A percentile compares a stretch with the other conserved stretches of the same genome.
These are phyloP conservation scores for Sicus ferrugineus DNA, from an alignment of 2,888 invertebrate species.

Conservation along the genomic window DNA sequence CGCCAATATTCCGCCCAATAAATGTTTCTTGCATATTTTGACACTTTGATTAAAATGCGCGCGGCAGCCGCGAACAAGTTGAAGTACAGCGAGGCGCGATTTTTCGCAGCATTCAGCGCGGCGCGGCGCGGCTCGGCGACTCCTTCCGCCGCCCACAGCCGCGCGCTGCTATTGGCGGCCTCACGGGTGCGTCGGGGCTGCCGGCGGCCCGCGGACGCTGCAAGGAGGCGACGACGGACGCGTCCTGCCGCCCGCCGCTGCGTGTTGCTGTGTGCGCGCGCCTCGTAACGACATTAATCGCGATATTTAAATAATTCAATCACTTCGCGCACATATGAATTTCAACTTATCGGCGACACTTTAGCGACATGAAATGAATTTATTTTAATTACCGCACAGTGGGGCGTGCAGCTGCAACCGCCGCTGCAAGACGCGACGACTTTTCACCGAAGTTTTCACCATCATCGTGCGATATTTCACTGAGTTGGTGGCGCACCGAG, in stretches of 20 bases:
- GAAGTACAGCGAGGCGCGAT: conserved; percentile 15
- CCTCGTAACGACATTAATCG: conserved; percentile 28
- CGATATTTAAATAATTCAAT: conserved; percentile 34
- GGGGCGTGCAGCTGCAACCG: not conserved
- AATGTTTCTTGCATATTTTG: conserved; percentile 54
- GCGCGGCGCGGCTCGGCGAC: not conserved
- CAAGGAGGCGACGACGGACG: not conserved
- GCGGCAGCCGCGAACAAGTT: conserved; percentile 9
- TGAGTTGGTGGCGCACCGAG: too few species aligned
- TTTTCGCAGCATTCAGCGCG: conserved; percentile 23
- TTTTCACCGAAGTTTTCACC: too few species aligned
- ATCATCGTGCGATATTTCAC: too few species aligned
- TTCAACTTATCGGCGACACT: conserved; percentile 24
- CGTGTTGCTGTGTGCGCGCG: conserved; percentile 9
- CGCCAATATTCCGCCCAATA: too few species aligned
- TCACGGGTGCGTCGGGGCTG: not conserved
- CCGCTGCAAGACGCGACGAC: too few species aligned
- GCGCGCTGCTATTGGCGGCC: too few species aligned
- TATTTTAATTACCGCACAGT: conserved; percentile 31
- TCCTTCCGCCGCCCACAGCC: not conserved
- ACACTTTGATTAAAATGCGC: conserved; percentile 48
- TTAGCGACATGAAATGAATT: conserved; percentile 30
- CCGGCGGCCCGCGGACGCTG: too few species aligned
- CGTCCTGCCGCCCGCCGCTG: not conserved
- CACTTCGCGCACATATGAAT: conserved; percentile 28